Evolutionary conservation across 2,113 vertebrate genomes (phyloP), one percentile per base, ranked within the genome.

Genomic region (Notothenia coriiceps): DNA sequence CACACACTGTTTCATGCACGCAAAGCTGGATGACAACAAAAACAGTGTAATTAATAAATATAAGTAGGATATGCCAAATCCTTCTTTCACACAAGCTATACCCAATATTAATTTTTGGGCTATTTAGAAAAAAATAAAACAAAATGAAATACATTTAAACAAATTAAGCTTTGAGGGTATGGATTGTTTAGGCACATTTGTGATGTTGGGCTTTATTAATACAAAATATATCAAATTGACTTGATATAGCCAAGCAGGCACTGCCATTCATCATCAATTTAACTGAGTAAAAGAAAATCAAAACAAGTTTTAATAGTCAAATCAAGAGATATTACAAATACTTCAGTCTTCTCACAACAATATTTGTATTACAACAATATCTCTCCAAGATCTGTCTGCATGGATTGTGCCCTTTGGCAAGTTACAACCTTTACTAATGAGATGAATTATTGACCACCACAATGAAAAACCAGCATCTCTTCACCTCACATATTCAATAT

Each of bases 1-100:
- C 55, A 54, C 54, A 4, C 63, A 70, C 47, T 25, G 49, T 18
- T 51, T 51, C 20, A 43, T 68, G 15, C 7, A 44, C 10, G 10
- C 35, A 52, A 44, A 69, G 50, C 57, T 52, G 40, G 2, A 29
- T 64, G 59, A 70, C 56, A 62, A 69, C 74, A 73, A 13, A 59
- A 47, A 79, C 29, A 29, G 3, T 29, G 29, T 29, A 29, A 29
- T 29, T 29, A 4, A 29, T 29, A 29, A 74, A 78, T 59, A 35
- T 61, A 7, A 13, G 64, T 49, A 54, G 35, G 6, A 40, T 40
- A 40, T 35, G 29, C 22, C 22, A 11, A 10, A 10, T 18, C 50
- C 20, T 68, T 33, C 44, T 59, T 57, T 66, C 25, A 44, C 22
- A 68, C 50, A 44, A 17, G 43, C 10, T 61, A 0, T 72, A 33